Conservation (phyloP, 2,797 vertebrate genomes). For the Potorous gilbertii region DNA sequence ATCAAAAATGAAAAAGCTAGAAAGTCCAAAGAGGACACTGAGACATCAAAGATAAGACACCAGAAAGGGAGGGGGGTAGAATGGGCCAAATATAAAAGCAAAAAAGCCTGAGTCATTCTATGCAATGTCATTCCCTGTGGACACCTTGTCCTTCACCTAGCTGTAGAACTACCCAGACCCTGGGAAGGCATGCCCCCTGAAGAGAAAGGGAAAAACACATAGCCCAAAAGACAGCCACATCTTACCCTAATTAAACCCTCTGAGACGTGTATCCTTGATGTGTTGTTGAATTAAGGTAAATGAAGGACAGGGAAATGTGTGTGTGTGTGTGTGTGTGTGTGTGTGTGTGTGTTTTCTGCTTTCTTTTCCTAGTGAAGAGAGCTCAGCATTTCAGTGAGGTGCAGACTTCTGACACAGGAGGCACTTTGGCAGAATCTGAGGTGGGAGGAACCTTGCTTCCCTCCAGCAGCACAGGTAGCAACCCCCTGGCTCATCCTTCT, state of each 20-base stretch:
- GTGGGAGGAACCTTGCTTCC: neutral
- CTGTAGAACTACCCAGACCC: neutral
- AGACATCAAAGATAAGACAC: neutral
- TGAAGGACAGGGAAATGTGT: neutral
- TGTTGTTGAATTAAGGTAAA: neutral
- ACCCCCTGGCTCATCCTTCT: neutral
- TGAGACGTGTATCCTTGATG: neutral
- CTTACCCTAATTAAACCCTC: neutral
- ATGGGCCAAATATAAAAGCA: neutral
- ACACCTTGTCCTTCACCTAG: neutral
- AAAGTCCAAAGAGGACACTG: neutral
- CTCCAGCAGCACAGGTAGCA: neutral
- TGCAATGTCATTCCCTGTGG: neutral
- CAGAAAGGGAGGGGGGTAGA: neutral
- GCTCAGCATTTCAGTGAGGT: neutral
- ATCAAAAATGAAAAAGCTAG: neutral
- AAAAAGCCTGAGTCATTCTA: neutral
- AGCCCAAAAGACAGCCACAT: neutral
- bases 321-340: neutral
- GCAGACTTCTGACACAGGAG: neutral
- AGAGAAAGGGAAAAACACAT: neutral
- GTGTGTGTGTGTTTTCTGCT: neutral
- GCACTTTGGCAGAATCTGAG: neutral
- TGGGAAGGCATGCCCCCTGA: neutral
- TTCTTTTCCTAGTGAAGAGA: neutral